Conservation (phyloP, 2,797 vertebrate genomes). For the Diplodus puntazzo region DNA sequence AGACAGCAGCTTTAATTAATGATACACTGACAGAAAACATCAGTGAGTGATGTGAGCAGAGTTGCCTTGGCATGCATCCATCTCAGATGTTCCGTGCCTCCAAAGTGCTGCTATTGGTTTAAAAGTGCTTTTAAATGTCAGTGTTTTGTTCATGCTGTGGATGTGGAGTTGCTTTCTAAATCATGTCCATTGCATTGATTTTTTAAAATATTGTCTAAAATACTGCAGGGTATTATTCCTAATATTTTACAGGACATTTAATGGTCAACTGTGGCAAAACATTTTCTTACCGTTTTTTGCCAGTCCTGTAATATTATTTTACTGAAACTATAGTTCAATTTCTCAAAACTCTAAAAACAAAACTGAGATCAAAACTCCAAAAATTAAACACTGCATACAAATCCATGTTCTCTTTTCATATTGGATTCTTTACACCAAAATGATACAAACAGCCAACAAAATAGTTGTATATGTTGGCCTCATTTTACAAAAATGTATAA, state of each 20-base stretch:
- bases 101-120: neutral
- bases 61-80: conserved; percentile 4
- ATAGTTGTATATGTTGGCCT: too few relatives aligned
- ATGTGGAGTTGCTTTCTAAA: conserved; percentile 8
- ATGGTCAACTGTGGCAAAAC: neutral
- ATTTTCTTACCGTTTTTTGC: neutral
- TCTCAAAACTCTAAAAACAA: too few relatives aligned
- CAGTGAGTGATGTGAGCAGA: conserved; percentile 10
- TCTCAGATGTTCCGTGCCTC: conserved; percentile 2
- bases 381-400: too few relatives aligned
- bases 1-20: conserved; percentile 41
- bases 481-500: too few relatives aligned
- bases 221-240: neutral
- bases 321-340: too few relatives aligned
- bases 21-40: conserved; percentile 28
- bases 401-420: too few relatives aligned
- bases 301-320: too few relatives aligned
- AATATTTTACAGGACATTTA: neutral
- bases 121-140: conserved; percentile 5
- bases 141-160: neutral
- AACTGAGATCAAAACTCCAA: too few relatives aligned
- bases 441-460: too few relatives aligned
- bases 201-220: neutral
- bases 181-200: neutral
- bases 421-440: too few relatives aligned